These are phyloP conservation scores for Sprattus sprattus DNA, from an alignment of 2,113 vertebrate species.

Conservation along the genomic window DNA sequence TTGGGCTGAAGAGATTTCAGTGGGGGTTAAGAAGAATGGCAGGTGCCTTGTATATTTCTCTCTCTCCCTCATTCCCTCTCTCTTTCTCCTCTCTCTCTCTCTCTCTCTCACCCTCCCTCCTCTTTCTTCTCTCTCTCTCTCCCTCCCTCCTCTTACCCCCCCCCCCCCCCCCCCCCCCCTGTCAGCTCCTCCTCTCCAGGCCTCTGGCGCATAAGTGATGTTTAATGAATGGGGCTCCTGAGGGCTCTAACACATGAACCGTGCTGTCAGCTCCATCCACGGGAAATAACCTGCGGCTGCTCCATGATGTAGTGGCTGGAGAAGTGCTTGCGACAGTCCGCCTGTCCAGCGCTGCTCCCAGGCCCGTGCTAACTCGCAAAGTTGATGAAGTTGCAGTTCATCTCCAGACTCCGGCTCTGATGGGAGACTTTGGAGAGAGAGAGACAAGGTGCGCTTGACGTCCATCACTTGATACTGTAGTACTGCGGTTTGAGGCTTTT, in stretches of 20 bases:
- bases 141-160: background rate
- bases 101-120: background rate
- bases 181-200: background rate
- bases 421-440: constrained; percentile 5
- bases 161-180: background rate
- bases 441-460: background rate
- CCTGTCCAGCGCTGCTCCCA: constrained; percentile 9
- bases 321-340: constrained; percentile 24
- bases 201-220: constrained; percentile 16
- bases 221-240: constrained; percentile 39
- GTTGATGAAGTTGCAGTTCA: constrained; percentile 28
- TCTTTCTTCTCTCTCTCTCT: background rate
- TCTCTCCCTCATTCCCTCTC: background rate
- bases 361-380: constrained; percentile 23
- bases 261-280: constrained; percentile 20
- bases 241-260: constrained; percentile 21
- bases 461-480: background rate
- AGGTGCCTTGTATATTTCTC: constrained; percentile 7
- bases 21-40: constrained; percentile 4
- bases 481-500: background rate
- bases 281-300: constrained; percentile 14
- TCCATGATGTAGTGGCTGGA: constrained; percentile 24
- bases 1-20: background rate
- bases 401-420: constrained; percentile 1
- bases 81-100: background rate